Evolutionary conservation across 2,888 invertebrate genomes (phyloP), one percentile per base, ranked within the genome.

Genomic region (Tetragnatha montana): DNA sequence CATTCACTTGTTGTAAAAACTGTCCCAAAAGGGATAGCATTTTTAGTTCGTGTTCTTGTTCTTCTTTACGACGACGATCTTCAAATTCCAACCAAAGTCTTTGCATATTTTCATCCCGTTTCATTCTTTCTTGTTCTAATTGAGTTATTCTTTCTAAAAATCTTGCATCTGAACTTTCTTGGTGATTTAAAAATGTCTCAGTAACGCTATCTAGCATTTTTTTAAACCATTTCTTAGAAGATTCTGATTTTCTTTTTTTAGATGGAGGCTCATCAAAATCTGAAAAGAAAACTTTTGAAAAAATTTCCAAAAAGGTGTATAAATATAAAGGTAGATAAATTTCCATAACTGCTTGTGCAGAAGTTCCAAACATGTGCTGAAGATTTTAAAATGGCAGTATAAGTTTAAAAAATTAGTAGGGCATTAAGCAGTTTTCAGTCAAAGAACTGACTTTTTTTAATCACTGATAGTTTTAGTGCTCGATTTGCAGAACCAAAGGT

Each of bases 11-110:
- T 21, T 86, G 50, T 49, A 90, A 17, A 83, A 90, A 86, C 60
- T 90, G 87, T 0, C 87, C 80, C 22, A 90, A 50, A 12, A 90
- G 80, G 17, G 83, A 85, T 35, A 90, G 68, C 87, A 90, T 90
- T 83, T 83, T 82, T 8, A 90, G 22, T 74, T 90, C 90, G 80
- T 90, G 90, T 47, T 90, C 80, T 35, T 83, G 87, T 50, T 90
- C 90, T 79, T 90, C 90, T 80, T 90, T 90, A 22, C 87, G 73
- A 7, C 90, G 69, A 6, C 90, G 81, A 47, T 90, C 90, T 51
- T 90, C 90, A 80, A 90, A 90, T 73, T 90, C 90, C 17, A 90
- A 71, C 90, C 83, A 87, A 47, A 90, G 80, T 68, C 73, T 90
- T 74, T 90, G 90, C 83, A 90, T 75, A 14, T 70, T 83, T 87